Conservation (phyloP, 1,140 invertebrate genomes). For the Oncopodura yosiiana region DNA sequence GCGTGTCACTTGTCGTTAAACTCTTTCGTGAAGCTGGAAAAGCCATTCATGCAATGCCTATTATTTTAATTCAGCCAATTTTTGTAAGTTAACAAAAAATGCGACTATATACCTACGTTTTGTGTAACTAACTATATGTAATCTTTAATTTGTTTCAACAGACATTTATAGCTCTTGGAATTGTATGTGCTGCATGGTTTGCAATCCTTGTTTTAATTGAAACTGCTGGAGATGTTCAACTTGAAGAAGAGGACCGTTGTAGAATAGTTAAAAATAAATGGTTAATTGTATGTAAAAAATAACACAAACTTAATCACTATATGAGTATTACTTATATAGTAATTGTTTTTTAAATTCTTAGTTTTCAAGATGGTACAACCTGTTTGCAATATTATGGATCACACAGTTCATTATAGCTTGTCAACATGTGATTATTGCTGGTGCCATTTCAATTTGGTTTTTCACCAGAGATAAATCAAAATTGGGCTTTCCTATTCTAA, state of each 20-base stretch:
- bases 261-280: slow-evolving; percentile 35
- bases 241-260: slow-evolving; percentile 41
- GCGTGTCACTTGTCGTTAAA: slow-evolving; percentile 57
- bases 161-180: slow-evolving; percentile 53
- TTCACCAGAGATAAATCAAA: slow-evolving; percentile 60
- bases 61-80: slow-evolving; percentile 63
- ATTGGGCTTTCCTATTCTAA: slow-evolving; percentile 49
- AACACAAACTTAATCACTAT: too few relatives aligned
- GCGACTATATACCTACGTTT: not conserved
- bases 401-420: slow-evolving; percentile 62
- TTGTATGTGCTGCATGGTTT: slow-evolving; percentile 50
- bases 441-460: slow-evolving; percentile 64
- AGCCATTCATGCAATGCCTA: slow-evolving; percentile 58
- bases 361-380: slow-evolving; percentile 54
- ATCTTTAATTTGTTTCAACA: slow-evolving; percentile 34
- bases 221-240: slow-evolving; percentile 48
- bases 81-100: slow-evolving; percentile 45
- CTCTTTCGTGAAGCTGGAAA: slow-evolving; percentile 67
- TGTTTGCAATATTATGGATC: slow-evolving; percentile 62
- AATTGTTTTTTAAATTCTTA: slow-evolving; percentile 37
- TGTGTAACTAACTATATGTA: not conserved
- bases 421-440: slow-evolving; percentile 65
- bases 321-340: not conserved
- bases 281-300: slow-evolving; percentile 26
- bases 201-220: slow-evolving; percentile 53